Evolutionary conservation across 2,797 vertebrate species (phyloP).

Genomic region (Tenualosa thibaudeaui): DNA sequence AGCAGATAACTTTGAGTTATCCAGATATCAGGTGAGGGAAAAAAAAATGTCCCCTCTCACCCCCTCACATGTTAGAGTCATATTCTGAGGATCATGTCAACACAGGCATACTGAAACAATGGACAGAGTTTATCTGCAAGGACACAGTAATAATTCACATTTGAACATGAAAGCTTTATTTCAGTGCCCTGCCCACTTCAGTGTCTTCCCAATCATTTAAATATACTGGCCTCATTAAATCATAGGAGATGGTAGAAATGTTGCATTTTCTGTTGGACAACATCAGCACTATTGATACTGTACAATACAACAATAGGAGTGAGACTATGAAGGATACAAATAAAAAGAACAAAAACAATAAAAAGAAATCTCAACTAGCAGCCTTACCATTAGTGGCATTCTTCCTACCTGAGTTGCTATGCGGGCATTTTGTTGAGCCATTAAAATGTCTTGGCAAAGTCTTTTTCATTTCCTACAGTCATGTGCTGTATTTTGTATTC

Average conservation of each 20-base stretch:
- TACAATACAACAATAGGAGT: not conserved
- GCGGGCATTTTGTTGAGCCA: not conserved
- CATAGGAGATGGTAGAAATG: not conserved
- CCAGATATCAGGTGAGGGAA: not conserved
- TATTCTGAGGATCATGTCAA: not conserved
- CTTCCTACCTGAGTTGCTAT: not conserved
- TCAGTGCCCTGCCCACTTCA: not conserved
- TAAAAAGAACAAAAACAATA: not conserved
- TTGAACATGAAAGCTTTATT: not conserved
- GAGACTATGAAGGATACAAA: not conserved
- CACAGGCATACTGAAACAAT: not conserved
- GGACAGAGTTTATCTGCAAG: not conserved
- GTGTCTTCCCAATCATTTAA: not conserved
- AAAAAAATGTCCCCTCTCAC: too few relatives aligned
- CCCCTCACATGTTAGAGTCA: not conserved
- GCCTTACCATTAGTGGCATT: not conserved
- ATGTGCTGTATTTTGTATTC: not conserved
- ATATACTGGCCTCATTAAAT: not conserved
- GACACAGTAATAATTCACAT: not conserved
- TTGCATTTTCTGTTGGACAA: not conserved
- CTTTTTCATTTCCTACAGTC: not conserved
- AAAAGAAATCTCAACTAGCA: not conserved
- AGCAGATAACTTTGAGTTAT: not conserved
- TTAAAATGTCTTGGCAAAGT: constrained; percentile 1
- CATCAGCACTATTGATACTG: not conserved